A percentile compares a stretch with the other conserved stretches of the same genome.
Evolutionary conservation across 2,113 vertebrate genomes (phyloP).

Genomic region (Peromyscus californicus): DNA sequence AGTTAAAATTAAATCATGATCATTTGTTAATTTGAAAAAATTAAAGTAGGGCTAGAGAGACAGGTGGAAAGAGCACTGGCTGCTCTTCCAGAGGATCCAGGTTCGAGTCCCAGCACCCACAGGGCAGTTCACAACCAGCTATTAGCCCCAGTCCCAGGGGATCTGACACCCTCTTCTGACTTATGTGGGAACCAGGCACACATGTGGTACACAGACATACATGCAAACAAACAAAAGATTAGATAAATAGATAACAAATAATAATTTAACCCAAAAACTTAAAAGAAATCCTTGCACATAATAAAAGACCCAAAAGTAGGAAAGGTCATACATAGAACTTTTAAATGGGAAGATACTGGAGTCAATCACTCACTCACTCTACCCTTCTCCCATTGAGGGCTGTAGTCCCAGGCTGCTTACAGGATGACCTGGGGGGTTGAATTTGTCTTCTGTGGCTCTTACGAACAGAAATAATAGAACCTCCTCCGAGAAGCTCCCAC

Average conservation of each 20-base stretch:
- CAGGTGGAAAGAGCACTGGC: background rate
- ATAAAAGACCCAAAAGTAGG: background rate
- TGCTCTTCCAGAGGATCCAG: background rate
- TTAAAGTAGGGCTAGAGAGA: background rate
- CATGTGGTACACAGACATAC: no score
- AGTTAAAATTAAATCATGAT: background rate
- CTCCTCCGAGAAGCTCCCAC: background rate
- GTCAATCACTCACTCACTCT: background rate
- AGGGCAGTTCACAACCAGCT: background rate
- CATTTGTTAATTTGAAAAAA: background rate
- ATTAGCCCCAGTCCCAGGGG: background rate
- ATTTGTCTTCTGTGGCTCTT: background rate
- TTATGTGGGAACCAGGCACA: background rate
- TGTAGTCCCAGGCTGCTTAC: background rate
- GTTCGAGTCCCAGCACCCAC: background rate
- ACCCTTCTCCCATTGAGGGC: background rate
- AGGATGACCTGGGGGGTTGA: background rate
- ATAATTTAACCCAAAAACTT: background rate
- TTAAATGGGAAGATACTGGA: background rate
- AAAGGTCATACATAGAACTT: background rate
- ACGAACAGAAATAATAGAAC: background rate
- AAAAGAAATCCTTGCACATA: background rate
- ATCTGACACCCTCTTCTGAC: background rate
- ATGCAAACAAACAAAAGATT: background rate
- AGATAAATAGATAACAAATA: background rate